Base-by-base conservation (phyloP, 2,797 vertebrate genomes). In the Xyrichtys novacula region DNA sequence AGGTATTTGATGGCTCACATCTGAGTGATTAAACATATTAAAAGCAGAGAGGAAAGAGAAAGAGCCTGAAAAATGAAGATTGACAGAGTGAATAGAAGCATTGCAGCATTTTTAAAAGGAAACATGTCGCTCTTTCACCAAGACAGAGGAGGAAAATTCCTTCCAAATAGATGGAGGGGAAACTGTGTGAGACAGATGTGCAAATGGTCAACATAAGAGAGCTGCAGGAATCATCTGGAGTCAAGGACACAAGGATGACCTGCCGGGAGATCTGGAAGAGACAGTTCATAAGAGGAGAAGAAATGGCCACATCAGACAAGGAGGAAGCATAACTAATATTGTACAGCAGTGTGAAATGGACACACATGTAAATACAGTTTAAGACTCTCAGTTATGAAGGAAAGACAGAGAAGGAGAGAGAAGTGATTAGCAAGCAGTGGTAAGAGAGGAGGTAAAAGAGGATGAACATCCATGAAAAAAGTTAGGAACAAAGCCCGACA, bases 181-280 rank as follows among this genome's bases (percentile, higher is more conserved):
- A 76, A 60, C 48, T 66, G 57, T 81, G 76, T 3, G 15, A 52
- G 54, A 61, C 76, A 83, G 78, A 83, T 85, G 83, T 85, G 78
- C 48, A 68, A 85, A 71, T 77, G 22, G 7, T 59, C 76, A 75
- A 71, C 80, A 80, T 50, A 26, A 65, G 39, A 57, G 39, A 47
- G 54, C 48, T 23, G 58, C 68, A 64, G 64, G 67, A 81, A 81
- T 71, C 40, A 38, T 76, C 40, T 52, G 48, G 71, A 58, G 76
- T 62, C 70, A 66, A 62, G 28, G 61, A 60, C 65, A 46, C 48
- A 36, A 49, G 52, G 52, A 48, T 5, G 34, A 46, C 43, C 48
- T 28, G 36, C 38, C 31, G 22, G 52, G 56, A 46, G 39, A 50
- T 60, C 40, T 32, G 53, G 40, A 80, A 44, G 54, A 29, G 32